A percentile compares a stretch with the other conserved stretches of the same genome.
Conservation (phyloP, 2,888 invertebrate species). For the Synanthedon andrenaeformis region DNA sequence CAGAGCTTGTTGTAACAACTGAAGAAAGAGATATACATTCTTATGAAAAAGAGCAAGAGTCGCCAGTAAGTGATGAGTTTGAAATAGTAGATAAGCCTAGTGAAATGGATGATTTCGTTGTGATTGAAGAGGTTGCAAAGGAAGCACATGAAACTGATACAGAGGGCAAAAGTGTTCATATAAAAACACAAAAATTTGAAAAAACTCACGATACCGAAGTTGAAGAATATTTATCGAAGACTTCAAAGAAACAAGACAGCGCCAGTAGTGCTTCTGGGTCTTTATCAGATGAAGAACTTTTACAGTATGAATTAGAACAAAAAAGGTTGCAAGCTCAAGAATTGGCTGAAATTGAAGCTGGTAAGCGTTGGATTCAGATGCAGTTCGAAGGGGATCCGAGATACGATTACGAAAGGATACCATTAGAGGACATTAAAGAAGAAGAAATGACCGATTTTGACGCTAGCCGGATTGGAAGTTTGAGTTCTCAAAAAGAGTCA, state of each 20-base stretch:
- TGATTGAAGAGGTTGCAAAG: conserved; percentile 88
- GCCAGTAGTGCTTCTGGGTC: conserved; percentile 71
- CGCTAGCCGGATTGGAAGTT: conserved; percentile 80
- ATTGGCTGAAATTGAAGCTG: conserved; percentile 74
- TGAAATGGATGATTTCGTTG: conserved; percentile 88
- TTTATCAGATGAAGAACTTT: conserved; percentile 71
- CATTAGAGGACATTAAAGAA: conserved; percentile 91
- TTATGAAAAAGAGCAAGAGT: conserved; percentile 73
- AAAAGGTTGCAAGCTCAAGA: conserved; percentile 59
- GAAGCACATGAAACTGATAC: conserved; percentile 86
- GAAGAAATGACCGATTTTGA: conserved; percentile 92
- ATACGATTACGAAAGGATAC: conserved; percentile 85
- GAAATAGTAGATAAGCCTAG: conserved; percentile 90
- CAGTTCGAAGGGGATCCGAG: conserved; percentile 83
- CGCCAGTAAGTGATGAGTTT: conserved; percentile 86
- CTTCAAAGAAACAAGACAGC: conserved; percentile 74
- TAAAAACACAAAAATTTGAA: conserved; percentile 63
- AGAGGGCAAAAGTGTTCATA: conserved; percentile 85
- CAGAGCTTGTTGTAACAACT: conserved; percentile 72
- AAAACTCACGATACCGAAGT: conserved; percentile 78
- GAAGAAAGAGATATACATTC: conserved; percentile 70
- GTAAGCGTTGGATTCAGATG: conserved; percentile 91
- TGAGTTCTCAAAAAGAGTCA: conserved; percentile 82
- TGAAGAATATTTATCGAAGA: conserved; percentile 77
- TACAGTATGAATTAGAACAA: conserved; percentile 78